Percentiles rank a stretch among this genome's conserved stretches.
Conservation (phyloP, 2,113 vertebrate species). For the Cyrtonyx montezumae region DNA sequence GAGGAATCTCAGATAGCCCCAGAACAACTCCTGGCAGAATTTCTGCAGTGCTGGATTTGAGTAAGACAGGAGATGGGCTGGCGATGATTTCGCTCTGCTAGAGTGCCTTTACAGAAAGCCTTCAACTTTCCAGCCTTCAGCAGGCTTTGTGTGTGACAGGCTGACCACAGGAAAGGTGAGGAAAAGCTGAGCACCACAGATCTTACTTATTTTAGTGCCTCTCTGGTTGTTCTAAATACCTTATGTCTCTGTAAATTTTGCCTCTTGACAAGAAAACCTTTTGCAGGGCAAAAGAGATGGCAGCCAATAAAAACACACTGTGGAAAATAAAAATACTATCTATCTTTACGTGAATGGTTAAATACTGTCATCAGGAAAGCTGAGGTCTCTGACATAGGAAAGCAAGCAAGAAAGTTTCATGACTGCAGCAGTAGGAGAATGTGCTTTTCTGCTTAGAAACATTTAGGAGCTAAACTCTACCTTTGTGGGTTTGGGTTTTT, state of each 20-base stretch:
- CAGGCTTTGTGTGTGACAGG: not conserved
- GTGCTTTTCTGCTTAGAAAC: not conserved
- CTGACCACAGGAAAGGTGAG: not conserved
- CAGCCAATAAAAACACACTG: constrained; percentile 47
- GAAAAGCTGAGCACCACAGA: not conserved
- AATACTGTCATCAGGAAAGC: not conserved
- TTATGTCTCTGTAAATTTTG: constrained; percentile 37
- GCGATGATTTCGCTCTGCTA: not conserved
- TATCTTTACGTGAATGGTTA: constrained; percentile 19
- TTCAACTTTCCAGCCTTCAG: not conserved
- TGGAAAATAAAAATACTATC: constrained; percentile 13
- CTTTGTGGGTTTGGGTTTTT: not conserved
- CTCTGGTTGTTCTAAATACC: not conserved
- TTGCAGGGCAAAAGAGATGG: not conserved
- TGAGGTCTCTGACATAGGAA: not conserved
- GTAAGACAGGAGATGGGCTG: not conserved
- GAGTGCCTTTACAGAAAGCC: not conserved
- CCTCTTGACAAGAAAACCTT: constrained; percentile 36
- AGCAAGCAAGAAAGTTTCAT: not conserved
- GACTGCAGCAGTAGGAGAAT: not conserved
- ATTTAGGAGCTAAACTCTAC: not conserved
- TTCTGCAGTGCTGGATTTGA: not conserved
- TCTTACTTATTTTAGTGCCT: not conserved
- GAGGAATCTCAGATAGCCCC: not conserved
- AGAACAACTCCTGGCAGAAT: constrained; percentile 14